A percentile compares a stretch with the other conserved stretches of the same genome.
Evolutionary conservation across 1,140 invertebrate species (phyloP).

Genomic region (Maconellicoccus hirsutus): DNA sequence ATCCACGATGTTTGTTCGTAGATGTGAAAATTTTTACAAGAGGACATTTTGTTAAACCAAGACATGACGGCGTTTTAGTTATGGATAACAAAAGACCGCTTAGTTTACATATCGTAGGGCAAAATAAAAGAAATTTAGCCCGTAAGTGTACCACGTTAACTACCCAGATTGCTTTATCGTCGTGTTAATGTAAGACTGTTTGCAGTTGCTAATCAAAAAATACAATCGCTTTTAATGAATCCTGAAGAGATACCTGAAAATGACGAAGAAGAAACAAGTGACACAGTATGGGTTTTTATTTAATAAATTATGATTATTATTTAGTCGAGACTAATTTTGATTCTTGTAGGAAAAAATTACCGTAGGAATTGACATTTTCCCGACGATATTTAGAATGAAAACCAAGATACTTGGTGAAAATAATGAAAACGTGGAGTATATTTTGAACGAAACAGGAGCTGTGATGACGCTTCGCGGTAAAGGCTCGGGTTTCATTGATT

Average conservation of each 20-base stretch:
- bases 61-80: not conserved
- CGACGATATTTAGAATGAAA: constrained; percentile 59
- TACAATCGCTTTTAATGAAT: constrained; percentile 44
- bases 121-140: constrained; percentile 45
- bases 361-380: constrained; percentile 62
- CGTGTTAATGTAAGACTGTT: constrained; percentile 27
- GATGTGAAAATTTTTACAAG: constrained; percentile 26
- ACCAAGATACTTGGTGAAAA: constrained; percentile 55
- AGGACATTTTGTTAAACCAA: constrained; percentile 24
- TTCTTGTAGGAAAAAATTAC: constrained; percentile 52
- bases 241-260: not conserved
- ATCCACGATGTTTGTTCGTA: constrained; percentile 5
- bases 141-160: constrained; percentile 37
- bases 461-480: constrained; percentile 57
- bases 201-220: constrained; percentile 47
- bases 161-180: not conserved
- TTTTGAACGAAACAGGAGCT: constrained; percentile 61
- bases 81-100: constrained; percentile 36
- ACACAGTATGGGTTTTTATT: not conserved
- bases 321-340: constrained; percentile 16
- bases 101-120: constrained; percentile 49
- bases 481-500: constrained; percentile 51
- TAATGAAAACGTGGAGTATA: constrained; percentile 62
- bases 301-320: too few species aligned
- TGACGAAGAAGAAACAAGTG: not conserved